Conservation (phyloP, 2,113 vertebrate species). For the Apaloderma vittatum region DNA sequence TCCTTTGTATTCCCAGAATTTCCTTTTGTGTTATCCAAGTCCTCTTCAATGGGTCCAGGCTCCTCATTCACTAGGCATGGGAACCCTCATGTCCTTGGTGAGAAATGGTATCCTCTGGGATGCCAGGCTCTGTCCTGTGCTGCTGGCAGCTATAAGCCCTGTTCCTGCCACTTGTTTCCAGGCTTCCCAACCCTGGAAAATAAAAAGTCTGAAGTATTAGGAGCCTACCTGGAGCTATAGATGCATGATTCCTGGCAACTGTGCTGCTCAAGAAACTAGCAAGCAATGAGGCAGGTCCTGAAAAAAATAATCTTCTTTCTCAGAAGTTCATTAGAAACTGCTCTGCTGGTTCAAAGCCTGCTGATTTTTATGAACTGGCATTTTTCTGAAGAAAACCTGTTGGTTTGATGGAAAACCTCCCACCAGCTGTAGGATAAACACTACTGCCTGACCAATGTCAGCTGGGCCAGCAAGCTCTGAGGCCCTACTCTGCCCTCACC, state of each 20-base stretch:
- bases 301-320: not conserved
- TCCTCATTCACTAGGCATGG: not conserved
- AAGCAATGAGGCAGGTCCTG: not conserved
- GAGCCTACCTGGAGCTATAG: not conserved
- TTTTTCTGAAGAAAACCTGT: not conserved
- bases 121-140: not conserved
- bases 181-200: not conserved
- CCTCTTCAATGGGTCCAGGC: not conserved
- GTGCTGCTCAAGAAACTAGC: not conserved
- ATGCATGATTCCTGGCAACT: not conserved
- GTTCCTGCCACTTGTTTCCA: not conserved
- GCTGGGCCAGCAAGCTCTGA: not conserved
- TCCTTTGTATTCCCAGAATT: not conserved
- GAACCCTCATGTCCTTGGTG: not conserved
- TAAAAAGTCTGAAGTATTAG: not conserved
- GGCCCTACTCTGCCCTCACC: accelerated
- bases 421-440: accelerated
- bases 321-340: not conserved
- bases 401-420: not conserved
- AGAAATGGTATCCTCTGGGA: not conserved
- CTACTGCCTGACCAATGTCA: not conserved
- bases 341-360: not conserved
- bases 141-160: not conserved
- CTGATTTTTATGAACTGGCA: not conserved
- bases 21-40: not conserved